Conservation (phyloP, 2,888 invertebrate genomes). For the Phasia obesa region DNA sequence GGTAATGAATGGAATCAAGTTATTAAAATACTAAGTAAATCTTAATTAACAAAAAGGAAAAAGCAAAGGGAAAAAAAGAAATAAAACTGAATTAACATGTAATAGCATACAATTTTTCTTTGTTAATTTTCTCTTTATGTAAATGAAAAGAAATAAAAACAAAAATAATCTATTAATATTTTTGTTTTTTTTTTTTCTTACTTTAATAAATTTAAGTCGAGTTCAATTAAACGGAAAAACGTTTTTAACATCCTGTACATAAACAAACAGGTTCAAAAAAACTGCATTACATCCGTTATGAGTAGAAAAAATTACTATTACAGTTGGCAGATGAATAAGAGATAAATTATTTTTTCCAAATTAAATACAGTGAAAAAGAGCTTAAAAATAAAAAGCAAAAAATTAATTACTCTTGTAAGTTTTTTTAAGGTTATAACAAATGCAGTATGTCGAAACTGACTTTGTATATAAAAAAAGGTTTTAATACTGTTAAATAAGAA, state of each 20-base stretch:
- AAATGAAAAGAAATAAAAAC: not conserved
- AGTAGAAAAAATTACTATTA: conserved; percentile 1
- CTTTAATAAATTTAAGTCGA: conserved; percentile 46
- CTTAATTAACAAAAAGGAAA: not conserved
- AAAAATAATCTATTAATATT: not conserved
- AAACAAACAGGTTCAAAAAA: conserved; percentile 16
- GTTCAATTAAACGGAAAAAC: conserved; percentile 62
- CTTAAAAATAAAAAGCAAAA: no score
- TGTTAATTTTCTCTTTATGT: conserved; percentile 53
- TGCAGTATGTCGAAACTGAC: no score
- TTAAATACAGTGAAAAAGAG: no score
- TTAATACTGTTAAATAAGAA: no score
- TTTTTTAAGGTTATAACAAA: no score
- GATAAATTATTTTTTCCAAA: no score
- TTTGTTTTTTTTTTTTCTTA: not conserved
- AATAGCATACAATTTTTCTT: conserved; percentile 49
- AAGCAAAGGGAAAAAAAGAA: conserved; percentile 7
- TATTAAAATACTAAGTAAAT: no score
- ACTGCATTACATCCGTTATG: not conserved
- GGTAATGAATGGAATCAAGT: no score
- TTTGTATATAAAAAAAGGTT: no score
- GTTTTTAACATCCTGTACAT: conserved; percentile 45
- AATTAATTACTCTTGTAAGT: no score
- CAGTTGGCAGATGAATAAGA: conserved; percentile 12
- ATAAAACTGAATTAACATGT: conserved; percentile 36